Conservation (phyloP, 1,140 invertebrate genomes). For the Conus betulinus region DNA sequence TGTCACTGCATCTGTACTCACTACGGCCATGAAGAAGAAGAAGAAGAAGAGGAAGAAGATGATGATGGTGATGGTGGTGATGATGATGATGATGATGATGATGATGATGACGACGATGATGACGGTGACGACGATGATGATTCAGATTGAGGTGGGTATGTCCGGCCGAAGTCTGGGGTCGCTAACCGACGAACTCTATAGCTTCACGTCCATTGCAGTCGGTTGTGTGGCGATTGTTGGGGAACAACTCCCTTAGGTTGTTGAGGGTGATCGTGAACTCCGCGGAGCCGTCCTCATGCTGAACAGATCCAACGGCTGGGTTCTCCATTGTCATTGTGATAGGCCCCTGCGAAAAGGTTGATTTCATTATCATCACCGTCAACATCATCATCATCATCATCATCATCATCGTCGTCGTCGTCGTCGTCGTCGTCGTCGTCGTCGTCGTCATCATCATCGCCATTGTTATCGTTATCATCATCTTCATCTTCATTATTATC, state of each 20-base stretch:
- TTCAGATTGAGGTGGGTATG: not conserved
- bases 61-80: not conserved
- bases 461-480: not conserved
- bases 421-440: constrained; percentile 34
- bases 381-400: constrained; percentile 38
- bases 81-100: constrained; percentile 21
- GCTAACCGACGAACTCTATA: too few species aligned
- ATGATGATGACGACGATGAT: constrained; percentile 7
- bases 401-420: constrained; percentile 34
- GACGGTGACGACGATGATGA: not conserved
- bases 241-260: too few species aligned
- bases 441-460: constrained; percentile 31
- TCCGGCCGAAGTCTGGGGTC: too few species aligned
- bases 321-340: too few species aligned
- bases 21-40: not conserved
- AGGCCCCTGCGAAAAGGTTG: too few species aligned
- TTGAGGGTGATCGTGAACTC: too few species aligned
- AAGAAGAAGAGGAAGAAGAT: not conserved
- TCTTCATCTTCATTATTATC: not conserved
- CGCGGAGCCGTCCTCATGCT: too few species aligned
- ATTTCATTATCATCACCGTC: constrained; percentile 37
- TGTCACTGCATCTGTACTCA: too few species aligned
- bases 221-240: too few species aligned
- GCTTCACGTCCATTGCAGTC: too few species aligned
- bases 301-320: too few species aligned